Conservation (phyloP, 2,113 vertebrate genomes). For the Glaucomys volans region DNA sequence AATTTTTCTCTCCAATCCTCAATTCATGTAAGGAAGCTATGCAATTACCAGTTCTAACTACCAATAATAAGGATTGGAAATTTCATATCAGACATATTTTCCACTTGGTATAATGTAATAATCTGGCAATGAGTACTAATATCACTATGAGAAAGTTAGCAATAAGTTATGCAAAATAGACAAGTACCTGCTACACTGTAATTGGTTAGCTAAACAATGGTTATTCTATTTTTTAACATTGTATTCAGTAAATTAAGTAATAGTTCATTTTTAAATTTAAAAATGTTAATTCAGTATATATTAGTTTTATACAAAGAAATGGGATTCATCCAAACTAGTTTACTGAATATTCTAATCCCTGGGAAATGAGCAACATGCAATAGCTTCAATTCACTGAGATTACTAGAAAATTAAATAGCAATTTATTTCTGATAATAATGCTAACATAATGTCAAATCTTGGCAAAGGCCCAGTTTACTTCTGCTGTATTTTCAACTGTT, state of each 20-base stretch:
- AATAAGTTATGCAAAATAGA: conserved; percentile 67
- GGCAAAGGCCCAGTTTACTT: conserved; percentile 37
- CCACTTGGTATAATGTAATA: conserved; percentile 54
- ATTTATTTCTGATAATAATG: conserved; percentile 60
- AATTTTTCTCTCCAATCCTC: conserved; percentile 53
- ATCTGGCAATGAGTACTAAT: conserved; percentile 50
- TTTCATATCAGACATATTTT: conserved; percentile 60
- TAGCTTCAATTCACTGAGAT: conserved; percentile 27
- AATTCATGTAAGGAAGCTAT: conserved; percentile 46
- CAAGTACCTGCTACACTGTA: conserved; percentile 52
- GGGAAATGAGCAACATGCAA: conserved; percentile 29
- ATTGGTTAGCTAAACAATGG: conserved; percentile 2
- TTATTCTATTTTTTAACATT: conserved; percentile 64
- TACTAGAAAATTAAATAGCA: conserved; percentile 55
- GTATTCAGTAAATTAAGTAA: conserved; percentile 58
- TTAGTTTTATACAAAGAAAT: conserved; percentile 49
- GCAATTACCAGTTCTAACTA: conserved; percentile 50
- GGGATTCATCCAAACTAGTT: conserved; percentile 10
- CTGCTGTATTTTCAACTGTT: conserved; percentile 44
- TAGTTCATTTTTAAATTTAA: conserved; percentile 49
- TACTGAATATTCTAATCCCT: conserved; percentile 22
- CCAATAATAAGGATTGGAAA: conserved; percentile 12
- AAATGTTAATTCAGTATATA: conserved; percentile 21
- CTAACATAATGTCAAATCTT: conserved; percentile 50
- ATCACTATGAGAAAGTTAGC: conserved; percentile 46